Base-by-base conservation (phyloP, 2,888 invertebrate species). In the Archips xylosteana region DNA sequence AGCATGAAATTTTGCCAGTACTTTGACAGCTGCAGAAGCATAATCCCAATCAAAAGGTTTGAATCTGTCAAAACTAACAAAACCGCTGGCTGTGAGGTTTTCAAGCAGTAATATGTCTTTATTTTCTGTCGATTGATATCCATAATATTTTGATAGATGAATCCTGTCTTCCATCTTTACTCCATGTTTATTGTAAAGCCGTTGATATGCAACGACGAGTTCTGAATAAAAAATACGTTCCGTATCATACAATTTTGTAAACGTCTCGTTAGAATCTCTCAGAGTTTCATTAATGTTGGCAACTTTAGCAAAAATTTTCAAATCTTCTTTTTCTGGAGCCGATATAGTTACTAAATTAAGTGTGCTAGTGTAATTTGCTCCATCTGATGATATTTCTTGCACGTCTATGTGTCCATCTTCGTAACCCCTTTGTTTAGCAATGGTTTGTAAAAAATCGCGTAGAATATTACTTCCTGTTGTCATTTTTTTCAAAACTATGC, bases 1-100 rank as follows among this genome's bases (percentile, higher is more conserved):
- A 0, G 91, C 91, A 72, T 92, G 92, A 70, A 89, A 88, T 60
- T 82, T 83, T 0, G 90, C 90, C 13, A 91, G 76, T 1, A 75
- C 78, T 39, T 84, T 77, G 0, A 88, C 78, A 0, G 87, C 81
- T 2, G 81, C 76, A 0, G 83, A 75, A 0, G 87, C 84, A 39
- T 89, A 86, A 3, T 85, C 82, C 84, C 86, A 87, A 65, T 87
- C 85, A 3, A 91, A 76, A 0, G 85, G 75, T 23, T 81, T 79
- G 34, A 83, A 79, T 65, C 85, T 80, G 45, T 81, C 81, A 66
- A 77, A 85, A 4, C 77, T 76, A 2, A 32, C 57, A 47, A 80
- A 92, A 0, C 88, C 88, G n/a, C 78, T 76, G 0, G 78, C 79
- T 2, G 78, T 79, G 45, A 90, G 74, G 77, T 91, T 82, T 76